A percentile compares a stretch with the other conserved stretches of the same genome.
Evolutionary conservation across 2,113 vertebrate genomes (phyloP).

Genomic region (Pipra filicauda): DNA sequence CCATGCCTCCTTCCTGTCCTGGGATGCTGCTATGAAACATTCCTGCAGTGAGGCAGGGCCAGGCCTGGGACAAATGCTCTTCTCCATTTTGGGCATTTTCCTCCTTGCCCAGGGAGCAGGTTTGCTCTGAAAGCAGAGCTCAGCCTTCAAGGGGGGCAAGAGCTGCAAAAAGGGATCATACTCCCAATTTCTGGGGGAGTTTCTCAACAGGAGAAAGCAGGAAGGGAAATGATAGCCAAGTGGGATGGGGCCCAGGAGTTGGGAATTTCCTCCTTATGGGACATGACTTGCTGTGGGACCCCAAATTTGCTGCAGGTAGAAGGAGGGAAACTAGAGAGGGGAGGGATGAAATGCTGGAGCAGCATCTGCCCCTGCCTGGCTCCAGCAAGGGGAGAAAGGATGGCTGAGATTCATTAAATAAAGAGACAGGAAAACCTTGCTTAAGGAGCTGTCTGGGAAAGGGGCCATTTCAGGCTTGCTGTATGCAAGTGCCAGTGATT

Average conservation of each 20-base stretch:
- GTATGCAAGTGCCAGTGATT: not conserved
- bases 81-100: not conserved
- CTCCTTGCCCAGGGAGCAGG: accelerated
- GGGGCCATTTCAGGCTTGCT: constrained; percentile 50
- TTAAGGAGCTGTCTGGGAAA: constrained; percentile 56
- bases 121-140: not conserved
- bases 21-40: not conserved
- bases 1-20: accelerated
- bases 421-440: constrained; percentile 50
- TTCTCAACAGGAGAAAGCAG: not conserved
- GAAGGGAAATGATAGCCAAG: not conserved
- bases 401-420: constrained; percentile 49
- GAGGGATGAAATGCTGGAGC: not conserved
- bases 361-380: constrained; percentile 16
- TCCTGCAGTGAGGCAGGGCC: not conserved
- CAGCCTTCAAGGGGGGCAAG: not conserved
- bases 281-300: not conserved
- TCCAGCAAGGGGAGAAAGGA: constrained; percentile 19
- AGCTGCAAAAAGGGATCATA: not conserved
- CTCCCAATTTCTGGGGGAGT: accelerated
- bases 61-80: not conserved
- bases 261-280: not conserved
- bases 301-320: not conserved
- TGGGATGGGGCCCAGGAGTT: not conserved
- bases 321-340: not conserved